These are phyloP conservation scores for Athalia rosae DNA, from an alignment of 2,888 invertebrate genomes.

Conservation along the genomic window DNA sequence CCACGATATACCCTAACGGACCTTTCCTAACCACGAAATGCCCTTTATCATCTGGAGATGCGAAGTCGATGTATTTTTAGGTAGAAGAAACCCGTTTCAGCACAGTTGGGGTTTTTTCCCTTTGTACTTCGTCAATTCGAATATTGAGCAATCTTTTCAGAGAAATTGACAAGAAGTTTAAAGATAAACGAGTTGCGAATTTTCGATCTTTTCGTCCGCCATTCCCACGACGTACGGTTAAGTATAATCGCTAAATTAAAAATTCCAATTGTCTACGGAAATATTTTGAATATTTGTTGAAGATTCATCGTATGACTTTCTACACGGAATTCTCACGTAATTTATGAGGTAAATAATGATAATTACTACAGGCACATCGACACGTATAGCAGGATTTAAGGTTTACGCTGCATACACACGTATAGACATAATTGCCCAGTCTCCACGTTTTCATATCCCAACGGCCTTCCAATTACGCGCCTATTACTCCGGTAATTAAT, in stretches of 20 bases:
- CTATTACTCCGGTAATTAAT: slow-evolving; percentile 66
- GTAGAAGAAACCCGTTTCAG: background rate
- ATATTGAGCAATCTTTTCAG: no score
- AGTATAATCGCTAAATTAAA: no score
- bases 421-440: slow-evolving; percentile 25
- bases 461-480: slow-evolving; percentile 60
- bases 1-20: no score
- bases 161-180: no score
- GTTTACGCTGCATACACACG: slow-evolving; percentile 19
- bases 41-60: background rate
- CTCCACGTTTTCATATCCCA: slow-evolving; percentile 32
- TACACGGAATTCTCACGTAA: background rate
- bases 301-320: background rate
- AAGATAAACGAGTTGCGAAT: no score
- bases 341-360: background rate
- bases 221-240: no score
- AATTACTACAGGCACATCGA: background rate
- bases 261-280: no score
- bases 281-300: background rate
- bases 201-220: no score
- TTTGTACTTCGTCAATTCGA: no score
- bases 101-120: slow-evolving; percentile 11
- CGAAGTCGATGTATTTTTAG: background rate
- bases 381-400: background rate
- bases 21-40: no score